These are phyloP conservation scores for Gasterosteus nipponicus DNA, from an alignment of 2,113 vertebrate species.

Conservation along the genomic window DNA sequence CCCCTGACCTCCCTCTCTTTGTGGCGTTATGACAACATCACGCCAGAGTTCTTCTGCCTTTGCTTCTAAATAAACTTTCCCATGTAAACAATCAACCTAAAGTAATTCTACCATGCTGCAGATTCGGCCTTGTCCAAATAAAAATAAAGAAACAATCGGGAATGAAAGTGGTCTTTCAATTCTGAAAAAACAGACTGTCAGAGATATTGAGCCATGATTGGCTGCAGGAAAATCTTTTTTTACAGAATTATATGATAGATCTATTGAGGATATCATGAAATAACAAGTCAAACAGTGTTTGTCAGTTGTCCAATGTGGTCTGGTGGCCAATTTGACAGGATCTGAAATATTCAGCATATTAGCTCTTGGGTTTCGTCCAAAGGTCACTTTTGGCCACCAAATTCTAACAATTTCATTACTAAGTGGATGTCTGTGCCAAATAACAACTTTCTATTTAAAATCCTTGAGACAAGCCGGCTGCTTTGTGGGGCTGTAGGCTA, in stretches of 20 bases:
- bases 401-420: background rate
- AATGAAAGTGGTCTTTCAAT: slow-evolving; percentile 2
- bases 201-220: background rate
- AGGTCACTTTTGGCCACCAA: background rate
- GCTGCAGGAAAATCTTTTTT: background rate
- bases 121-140: background rate
- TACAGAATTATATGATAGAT: background rate
- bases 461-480: background rate
- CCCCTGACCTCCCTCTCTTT: background rate
- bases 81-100: slow-evolving; percentile 9
- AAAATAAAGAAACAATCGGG: background rate
- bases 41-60: background rate
- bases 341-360: too few relatives aligned
- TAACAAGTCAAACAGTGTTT: background rate
- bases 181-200: background rate
- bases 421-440: background rate
- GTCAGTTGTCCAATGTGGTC: background rate
- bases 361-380: background rate
- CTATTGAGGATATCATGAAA: slow-evolving; percentile 10
- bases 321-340: too few relatives aligned
- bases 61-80: background rate
- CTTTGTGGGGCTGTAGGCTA: background rate
- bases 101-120: background rate
- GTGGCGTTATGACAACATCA: background rate
- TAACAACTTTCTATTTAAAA: background rate